These are phyloP conservation scores for Clistopyga incitator DNA, from an alignment of 2,888 invertebrate genomes.

Conservation along the genomic window DNA sequence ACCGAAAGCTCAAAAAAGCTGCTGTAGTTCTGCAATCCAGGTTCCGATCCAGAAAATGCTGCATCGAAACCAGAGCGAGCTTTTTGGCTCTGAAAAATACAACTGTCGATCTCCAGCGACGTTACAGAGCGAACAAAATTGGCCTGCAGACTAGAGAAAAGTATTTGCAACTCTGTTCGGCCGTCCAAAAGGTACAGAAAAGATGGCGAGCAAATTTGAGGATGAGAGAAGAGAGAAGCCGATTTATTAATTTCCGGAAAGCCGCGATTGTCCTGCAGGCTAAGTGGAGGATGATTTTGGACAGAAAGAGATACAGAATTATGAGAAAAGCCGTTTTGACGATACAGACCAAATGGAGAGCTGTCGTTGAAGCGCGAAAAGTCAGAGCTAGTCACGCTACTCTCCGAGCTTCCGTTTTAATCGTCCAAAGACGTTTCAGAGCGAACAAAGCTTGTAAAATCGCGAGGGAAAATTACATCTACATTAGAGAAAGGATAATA, in stretches of 20 bases:
- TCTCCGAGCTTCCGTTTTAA: conserved; percentile 55
- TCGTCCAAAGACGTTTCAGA: conserved; percentile 72
- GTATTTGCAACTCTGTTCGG: conserved; percentile 75
- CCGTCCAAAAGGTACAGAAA: conserved; percentile 81
- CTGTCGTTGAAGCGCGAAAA: conserved; percentile 78
- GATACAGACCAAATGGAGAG: conserved; percentile 84
- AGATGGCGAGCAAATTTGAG: conserved; percentile 79
- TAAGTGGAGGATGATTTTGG: conserved; percentile 69
- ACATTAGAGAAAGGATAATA: conserved; percentile 72
- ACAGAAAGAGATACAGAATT: conserved; percentile 45
- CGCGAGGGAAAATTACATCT: conserved; percentile 75
- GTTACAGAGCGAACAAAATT: conserved; percentile 82
- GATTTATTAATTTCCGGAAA: conserved; percentile 45
- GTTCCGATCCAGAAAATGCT: conserved; percentile 64
- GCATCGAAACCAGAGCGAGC: conserved; percentile 25
- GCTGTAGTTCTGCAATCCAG: conserved; percentile 70
- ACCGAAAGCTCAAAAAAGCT: conserved; percentile 66
- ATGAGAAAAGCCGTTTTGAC: conserved; percentile 75
- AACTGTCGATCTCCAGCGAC: conserved; percentile 83
- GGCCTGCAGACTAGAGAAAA: conserved; percentile 73
- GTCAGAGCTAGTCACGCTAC: conserved; percentile 76
- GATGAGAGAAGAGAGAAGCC: conserved; percentile 61
- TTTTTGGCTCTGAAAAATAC: conserved; percentile 77
- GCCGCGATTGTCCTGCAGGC: conserved; percentile 77
- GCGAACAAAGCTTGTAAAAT: conserved; percentile 28